phyloP scores from a whole-genome alignment of 2,888 invertebrate species.

The Antheraea assamensis region DNA sequence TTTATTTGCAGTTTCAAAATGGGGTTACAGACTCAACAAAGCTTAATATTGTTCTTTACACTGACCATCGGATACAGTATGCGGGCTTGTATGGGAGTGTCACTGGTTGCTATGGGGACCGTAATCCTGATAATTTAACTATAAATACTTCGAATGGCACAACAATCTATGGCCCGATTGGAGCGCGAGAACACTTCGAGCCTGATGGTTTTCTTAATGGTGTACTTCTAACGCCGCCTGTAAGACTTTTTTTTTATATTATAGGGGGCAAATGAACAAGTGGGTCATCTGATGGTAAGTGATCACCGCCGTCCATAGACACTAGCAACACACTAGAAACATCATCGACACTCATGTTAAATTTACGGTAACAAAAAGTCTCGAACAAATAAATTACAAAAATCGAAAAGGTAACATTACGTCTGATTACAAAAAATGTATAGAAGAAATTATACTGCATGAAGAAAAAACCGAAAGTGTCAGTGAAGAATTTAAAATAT shows the following conservation, averaged over 20 bases:
- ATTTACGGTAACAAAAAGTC: conserved; percentile 64
- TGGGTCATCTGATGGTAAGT: too few species aligned
- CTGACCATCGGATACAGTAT: conserved; percentile 83
- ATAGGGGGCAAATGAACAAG: too few species aligned
- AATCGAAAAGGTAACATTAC: conserved; percentile 63
- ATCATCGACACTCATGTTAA: conserved; percentile 64
- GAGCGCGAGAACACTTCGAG: conserved; percentile 31
- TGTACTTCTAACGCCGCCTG: conserved; percentile 54
- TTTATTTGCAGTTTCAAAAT: conserved; percentile 48
- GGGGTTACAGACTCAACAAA: conserved; percentile 80
- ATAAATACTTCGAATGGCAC: not conserved
- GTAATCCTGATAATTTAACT: conserved; percentile 18
- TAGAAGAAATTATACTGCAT: conserved; percentile 45
- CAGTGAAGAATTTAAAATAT: conserved; percentile 58
- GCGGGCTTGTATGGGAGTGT: conserved; percentile 85
- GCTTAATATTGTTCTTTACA: conserved; percentile 80
- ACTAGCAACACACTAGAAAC: too few species aligned
- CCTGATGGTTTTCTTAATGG: conserved; percentile 44
- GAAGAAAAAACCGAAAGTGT: conserved; percentile 44
- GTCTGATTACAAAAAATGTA: conserved; percentile 48
- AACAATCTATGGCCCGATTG: not conserved
- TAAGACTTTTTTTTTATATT: conserved; percentile 1
- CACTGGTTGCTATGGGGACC: conserved; percentile 84
- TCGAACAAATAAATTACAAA: conserved; percentile 69
- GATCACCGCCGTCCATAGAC: too few species aligned